phyloP scores from a whole-genome alignment of 2,888 invertebrate species.

The Yponomeuta cagnagella region DNA sequence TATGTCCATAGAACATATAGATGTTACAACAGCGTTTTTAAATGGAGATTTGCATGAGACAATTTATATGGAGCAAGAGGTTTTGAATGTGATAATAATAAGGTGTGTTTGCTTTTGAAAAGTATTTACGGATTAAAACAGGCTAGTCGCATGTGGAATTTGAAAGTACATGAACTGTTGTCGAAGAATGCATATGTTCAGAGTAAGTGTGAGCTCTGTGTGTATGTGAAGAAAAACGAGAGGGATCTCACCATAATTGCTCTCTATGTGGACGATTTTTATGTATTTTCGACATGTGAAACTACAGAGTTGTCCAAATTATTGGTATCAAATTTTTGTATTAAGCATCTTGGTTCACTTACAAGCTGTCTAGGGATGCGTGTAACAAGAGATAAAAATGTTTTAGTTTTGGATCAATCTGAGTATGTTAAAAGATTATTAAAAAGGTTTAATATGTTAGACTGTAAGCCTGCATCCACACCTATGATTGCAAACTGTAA shows the following conservation, averaged over 20 bases:
- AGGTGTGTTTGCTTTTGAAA: constrained; percentile 20
- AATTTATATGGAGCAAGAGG: constrained; percentile 20
- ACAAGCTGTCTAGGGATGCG: constrained; percentile 11
- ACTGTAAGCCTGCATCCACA: constrained; percentile 9
- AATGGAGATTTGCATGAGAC: constrained; percentile 18
- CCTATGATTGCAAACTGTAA: constrained; percentile 4
- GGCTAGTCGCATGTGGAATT: constrained; percentile 20
- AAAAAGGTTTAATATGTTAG: constrained; percentile 3
- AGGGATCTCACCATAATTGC: constrained; percentile 16
- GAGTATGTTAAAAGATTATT: constrained; percentile 13
- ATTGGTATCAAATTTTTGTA: not conserved
- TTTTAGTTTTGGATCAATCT: constrained; percentile 1
- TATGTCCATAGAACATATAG: constrained; percentile 20
- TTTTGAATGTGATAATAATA: constrained; percentile 16
- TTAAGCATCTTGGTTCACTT: constrained; percentile 6
- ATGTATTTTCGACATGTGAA: constrained; percentile 4
- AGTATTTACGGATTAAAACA: constrained; percentile 22
- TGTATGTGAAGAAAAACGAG: constrained; percentile 15
- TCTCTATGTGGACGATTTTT: constrained; percentile 20
- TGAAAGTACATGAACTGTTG: constrained; percentile 17
- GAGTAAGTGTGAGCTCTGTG: constrained; percentile 16
- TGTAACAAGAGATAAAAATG: constrained; percentile 13
- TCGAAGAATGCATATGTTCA: constrained; percentile 14
- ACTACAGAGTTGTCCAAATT: constrained; percentile 5
- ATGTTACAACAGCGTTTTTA: constrained; percentile 19